These are phyloP conservation scores for Acanthisitta chloris DNA, from an alignment of 2,113 vertebrate species.

Conservation along the genomic window DNA sequence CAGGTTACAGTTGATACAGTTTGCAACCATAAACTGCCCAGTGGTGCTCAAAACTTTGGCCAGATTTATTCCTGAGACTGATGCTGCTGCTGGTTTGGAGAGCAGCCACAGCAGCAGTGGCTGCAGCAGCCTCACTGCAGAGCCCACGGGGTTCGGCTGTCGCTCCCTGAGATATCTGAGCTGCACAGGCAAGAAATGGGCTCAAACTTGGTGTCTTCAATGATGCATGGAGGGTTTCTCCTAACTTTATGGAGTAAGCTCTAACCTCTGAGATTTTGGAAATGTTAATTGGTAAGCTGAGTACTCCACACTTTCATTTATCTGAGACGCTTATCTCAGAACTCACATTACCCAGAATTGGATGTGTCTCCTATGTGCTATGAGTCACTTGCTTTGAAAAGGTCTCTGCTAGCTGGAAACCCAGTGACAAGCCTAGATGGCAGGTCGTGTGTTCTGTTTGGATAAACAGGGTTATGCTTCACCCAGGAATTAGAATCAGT, in stretches of 20 bases:
- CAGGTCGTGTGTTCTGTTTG: not conserved
- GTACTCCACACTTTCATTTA: not conserved
- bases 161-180: not conserved
- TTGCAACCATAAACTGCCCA: not conserved
- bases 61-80: not conserved
- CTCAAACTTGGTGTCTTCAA: not conserved
- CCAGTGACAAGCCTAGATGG: not conserved
- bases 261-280: constrained; percentile 14
- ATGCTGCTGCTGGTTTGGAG: not conserved
- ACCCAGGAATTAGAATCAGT: not conserved
- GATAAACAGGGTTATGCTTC: not conserved
- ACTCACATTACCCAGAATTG: not conserved
- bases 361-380: not conserved
- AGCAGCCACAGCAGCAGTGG: not conserved
- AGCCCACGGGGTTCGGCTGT: not conserved
- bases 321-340: not conserved
- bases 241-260: not conserved
- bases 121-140: not conserved
- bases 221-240: not conserved
- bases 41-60: not conserved
- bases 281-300: constrained; percentile 22
- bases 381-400: constrained; percentile 27
- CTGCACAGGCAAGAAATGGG: not conserved
- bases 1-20: not conserved
- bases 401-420: not conserved